phyloP scores from a whole-genome alignment of 2,888 invertebrate species.

The Philereme transversata region DNA sequence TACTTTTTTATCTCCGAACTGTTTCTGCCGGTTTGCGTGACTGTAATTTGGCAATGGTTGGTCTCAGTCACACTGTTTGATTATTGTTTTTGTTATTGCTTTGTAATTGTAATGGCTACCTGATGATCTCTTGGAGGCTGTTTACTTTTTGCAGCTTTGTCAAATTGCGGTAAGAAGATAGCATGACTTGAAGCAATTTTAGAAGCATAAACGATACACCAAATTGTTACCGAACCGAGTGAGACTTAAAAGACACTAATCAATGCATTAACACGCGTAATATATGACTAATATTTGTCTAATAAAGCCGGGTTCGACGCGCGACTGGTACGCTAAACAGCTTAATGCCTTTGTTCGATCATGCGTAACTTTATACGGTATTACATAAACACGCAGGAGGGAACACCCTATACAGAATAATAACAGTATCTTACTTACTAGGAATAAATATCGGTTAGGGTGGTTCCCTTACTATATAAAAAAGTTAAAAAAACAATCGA shows the following conservation, averaged over 20 bases:
- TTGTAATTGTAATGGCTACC: conserved; percentile 2
- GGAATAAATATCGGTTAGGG: background rate
- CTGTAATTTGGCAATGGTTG: conserved; percentile 25
- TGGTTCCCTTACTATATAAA: background rate
- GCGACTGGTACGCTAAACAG: conserved; percentile 29
- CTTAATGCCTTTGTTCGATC: conserved; percentile 27
- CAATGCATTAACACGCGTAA: conserved; percentile 10
- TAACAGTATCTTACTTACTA: background rate
- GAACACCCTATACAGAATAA: conserved; percentile 24
- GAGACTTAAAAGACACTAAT: conserved; percentile 1
- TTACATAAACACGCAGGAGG: conserved; percentile 30
- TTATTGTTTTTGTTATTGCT: conserved; percentile 19
- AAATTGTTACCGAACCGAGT: too few relatives aligned
- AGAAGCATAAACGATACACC: background rate
- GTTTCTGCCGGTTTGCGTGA: conserved; percentile 29
- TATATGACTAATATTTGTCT: conserved; percentile 17
- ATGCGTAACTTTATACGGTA: conserved; percentile 32
- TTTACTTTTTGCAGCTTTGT: too few relatives aligned
- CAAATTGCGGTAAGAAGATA: background rate
- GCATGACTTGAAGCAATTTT: too few relatives aligned
- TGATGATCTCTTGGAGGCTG: background rate
- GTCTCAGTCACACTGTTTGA: conserved; percentile 26
- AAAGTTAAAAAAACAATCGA: too few relatives aligned
- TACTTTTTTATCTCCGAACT: conserved; percentile 24
- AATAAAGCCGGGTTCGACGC: conserved; percentile 7